These are phyloP conservation scores for Camponotus floridanus DNA, from an alignment of 1,140 invertebrate species.

Conservation along the genomic window DNA sequence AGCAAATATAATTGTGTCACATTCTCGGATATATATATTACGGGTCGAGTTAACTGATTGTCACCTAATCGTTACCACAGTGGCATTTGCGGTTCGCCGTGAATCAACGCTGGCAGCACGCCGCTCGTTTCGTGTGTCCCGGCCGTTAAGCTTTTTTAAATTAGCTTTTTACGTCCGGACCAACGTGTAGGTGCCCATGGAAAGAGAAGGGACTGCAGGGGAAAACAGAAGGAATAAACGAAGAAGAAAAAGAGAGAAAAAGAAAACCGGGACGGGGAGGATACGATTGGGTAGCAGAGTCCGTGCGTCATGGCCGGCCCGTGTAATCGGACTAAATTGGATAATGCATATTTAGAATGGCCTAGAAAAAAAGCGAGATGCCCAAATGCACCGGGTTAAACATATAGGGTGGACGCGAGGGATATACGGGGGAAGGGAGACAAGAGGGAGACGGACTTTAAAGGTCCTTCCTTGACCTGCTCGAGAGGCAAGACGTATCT, in stretches of 20 bases:
- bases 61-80: slow-evolving; percentile 57
- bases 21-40: slow-evolving; percentile 17
- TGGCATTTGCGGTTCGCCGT: slow-evolving; percentile 65
- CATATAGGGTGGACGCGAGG: slow-evolving; percentile 47
- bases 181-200: slow-evolving; percentile 65
- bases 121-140: slow-evolving; percentile 67
- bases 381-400: slow-evolving; percentile 53
- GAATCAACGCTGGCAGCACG: slow-evolving; percentile 69
- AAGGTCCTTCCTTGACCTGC: slow-evolving; percentile 72
- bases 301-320: slow-evolving; percentile 68
- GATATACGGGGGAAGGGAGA: not conserved
- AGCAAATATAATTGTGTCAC: slow-evolving; percentile 4
- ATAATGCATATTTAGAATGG: slow-evolving; percentile 81
- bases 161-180: slow-evolving; percentile 80
- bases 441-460: slow-evolving; percentile 52
- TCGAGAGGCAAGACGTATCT: slow-evolving; percentile 62
- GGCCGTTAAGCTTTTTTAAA: slow-evolving; percentile 81
- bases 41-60: slow-evolving; percentile 47
- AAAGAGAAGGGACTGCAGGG: slow-evolving; percentile 7
- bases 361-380: slow-evolving; percentile 60
- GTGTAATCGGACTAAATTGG: slow-evolving; percentile 83
- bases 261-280: slow-evolving; percentile 28
- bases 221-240: not conserved
- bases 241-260: not conserved
- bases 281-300: slow-evolving; percentile 72